Evolutionary conservation across 1,140 invertebrate genomes (phyloP).

Genomic region (Stegodyphus dumicola): DNA sequence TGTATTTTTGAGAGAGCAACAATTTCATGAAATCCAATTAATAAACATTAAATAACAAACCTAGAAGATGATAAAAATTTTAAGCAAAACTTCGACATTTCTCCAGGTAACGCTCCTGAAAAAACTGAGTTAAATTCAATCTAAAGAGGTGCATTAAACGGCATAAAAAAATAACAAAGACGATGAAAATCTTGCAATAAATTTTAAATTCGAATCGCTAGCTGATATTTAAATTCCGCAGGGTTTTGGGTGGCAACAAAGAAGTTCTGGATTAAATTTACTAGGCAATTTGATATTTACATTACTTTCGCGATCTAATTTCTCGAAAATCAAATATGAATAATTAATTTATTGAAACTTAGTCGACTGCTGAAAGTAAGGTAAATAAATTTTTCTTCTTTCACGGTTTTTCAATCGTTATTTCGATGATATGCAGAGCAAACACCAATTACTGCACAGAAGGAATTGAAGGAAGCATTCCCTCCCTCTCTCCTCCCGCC

Average conservation of each 20-base stretch:
- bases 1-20: too few species aligned
- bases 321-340: constrained; percentile 60
- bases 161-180: not conserved
- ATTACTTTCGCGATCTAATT: constrained; percentile 60
- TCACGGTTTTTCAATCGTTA: constrained; percentile 59
- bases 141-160: not conserved
- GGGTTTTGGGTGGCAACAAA: constrained; percentile 45
- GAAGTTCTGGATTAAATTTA: constrained; percentile 54
- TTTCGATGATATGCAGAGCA: constrained; percentile 34
- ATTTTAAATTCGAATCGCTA: constrained; percentile 48
- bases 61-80: too few species aligned
- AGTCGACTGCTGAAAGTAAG: constrained; percentile 44
- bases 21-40: too few species aligned
- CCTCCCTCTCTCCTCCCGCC: not conserved
- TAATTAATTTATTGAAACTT: constrained; percentile 62
- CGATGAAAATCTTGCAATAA: constrained; percentile 20
- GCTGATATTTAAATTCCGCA: constrained; percentile 32
- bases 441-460: constrained; percentile 47
- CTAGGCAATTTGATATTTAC: constrained; percentile 58
- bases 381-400: constrained; percentile 38
- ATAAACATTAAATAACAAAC: too few species aligned
- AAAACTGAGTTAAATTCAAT: not conserved
- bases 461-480: constrained; percentile 1
- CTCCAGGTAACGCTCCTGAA: too few species aligned
- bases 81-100: too few species aligned